Evolutionary conservation across 2,888 invertebrate species (phyloP).

Genomic region (Saturnia japonica): DNA sequence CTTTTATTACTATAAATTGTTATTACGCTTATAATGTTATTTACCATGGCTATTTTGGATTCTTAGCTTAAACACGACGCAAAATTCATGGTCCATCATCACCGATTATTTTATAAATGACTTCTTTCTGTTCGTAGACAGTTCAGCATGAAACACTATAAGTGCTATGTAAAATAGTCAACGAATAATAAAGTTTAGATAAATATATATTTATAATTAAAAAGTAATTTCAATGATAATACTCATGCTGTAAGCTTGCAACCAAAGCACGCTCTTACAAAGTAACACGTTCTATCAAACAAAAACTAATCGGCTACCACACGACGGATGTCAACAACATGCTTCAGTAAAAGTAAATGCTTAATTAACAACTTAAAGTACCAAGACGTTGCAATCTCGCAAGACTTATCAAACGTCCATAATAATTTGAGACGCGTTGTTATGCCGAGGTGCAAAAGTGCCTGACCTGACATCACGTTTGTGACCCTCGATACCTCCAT

Average conservation of each 20-base stretch:
- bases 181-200: background rate
- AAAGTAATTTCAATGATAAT: background rate
- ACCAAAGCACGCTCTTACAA: slow-evolving; percentile 5
- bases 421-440: slow-evolving; percentile 83
- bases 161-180: background rate
- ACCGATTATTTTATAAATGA: background rate
- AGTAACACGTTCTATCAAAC: slow-evolving; percentile 1
- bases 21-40: slow-evolving; percentile 70
- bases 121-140: background rate
- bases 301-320: slow-evolving; percentile 14
- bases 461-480: slow-evolving; percentile 83
- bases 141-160: background rate
- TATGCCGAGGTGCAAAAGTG: slow-evolving; percentile 83
- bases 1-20: slow-evolving; percentile 76
- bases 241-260: background rate
- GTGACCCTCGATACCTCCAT: slow-evolving; percentile 72
- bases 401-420: slow-evolving; percentile 82
- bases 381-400: slow-evolving; percentile 76
- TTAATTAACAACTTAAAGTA: slow-evolving; percentile 80
- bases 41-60: slow-evolving; percentile 66
- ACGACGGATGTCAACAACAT: slow-evolving; percentile 17
- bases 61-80: slow-evolving; percentile 53
- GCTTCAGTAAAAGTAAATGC: slow-evolving; percentile 59
- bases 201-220: too few species aligned
- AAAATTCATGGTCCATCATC: background rate